Percentiles rank a stretch among this genome's conserved stretches.
phyloP scores from a whole-genome alignment of 2,113 vertebrate species.

The Carassius carassius region DNA sequence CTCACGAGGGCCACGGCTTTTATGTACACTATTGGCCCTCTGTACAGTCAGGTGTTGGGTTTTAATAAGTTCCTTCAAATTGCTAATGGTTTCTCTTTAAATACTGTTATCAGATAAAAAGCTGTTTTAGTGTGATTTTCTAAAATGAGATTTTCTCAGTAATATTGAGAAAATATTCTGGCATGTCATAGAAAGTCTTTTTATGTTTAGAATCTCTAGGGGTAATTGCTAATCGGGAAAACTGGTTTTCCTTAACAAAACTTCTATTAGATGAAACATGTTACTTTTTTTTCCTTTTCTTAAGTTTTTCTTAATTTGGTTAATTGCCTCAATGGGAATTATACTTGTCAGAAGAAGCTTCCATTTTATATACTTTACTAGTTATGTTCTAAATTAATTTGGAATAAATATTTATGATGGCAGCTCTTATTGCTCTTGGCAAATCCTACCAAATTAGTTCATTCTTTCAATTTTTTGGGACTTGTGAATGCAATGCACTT shows the following conservation, averaged over 20 bases:
- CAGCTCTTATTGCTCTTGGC: not conserved
- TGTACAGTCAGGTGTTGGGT: conserved; percentile 20
- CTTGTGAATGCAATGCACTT: not conserved
- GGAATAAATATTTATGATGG: not conserved
- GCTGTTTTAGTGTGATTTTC: conserved; percentile 2
- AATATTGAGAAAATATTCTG: conserved; percentile 11
- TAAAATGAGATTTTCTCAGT: conserved; percentile 28
- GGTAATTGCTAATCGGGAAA: not conserved
- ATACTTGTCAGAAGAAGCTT: not conserved
- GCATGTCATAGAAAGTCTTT: not conserved
- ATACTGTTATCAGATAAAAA: conserved; percentile 1
- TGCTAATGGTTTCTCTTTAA: conserved; percentile 58
- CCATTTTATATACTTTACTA: not conserved
- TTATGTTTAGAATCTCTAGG: conserved; percentile 7
- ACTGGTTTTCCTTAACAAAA: not conserved
- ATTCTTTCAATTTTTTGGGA: not conserved
- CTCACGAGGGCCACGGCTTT: conserved; percentile 58
- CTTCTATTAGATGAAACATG: not conserved
- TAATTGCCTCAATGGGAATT: not conserved
- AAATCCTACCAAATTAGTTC: not conserved
- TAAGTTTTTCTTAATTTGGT: not conserved
- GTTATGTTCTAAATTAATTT: not conserved
- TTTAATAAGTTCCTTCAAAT: conserved; percentile 42
- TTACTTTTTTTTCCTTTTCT: not conserved
- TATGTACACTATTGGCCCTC: conserved; percentile 49